Percentiles rank a stretch among this genome's conserved stretches.
These are phyloP conservation scores for Drosophila nigromelanica DNA, from an alignment of 1,140 invertebrate genomes.

Conservation along the genomic window DNA sequence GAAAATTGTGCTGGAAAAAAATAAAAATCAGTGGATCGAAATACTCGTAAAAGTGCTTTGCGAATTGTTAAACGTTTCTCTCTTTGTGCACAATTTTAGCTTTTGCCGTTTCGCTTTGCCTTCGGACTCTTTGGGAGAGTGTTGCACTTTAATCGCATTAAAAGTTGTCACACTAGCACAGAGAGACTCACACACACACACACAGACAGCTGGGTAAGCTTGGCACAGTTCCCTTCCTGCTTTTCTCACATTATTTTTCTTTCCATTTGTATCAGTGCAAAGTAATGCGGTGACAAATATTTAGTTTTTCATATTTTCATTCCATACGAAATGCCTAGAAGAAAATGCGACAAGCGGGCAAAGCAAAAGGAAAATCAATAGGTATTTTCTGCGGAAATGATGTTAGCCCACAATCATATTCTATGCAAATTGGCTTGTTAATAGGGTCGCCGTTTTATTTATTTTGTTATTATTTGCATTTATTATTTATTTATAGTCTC, in stretches of 20 bases:
- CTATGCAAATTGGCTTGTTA: slow-evolving; percentile 36
- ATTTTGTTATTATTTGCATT: background rate
- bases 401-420: slow-evolving; percentile 17
- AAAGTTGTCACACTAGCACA: slow-evolving; percentile 72
- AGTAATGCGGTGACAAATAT: slow-evolving; percentile 60
- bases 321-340: slow-evolving; percentile 15
- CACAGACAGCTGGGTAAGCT: slow-evolving; percentile 16
- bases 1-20: slow-evolving; percentile 19
- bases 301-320: slow-evolving; percentile 62
- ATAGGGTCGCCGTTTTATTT: slow-evolving; percentile 9
- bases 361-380: slow-evolving; percentile 63
- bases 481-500: slow-evolving; percentile 9
- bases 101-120: slow-evolving; percentile 28
- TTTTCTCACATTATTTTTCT: slow-evolving; percentile 1
- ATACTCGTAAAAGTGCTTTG: slow-evolving; percentile 8
- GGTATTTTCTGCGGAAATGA: slow-evolving; percentile 35
- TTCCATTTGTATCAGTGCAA: slow-evolving; percentile 43
- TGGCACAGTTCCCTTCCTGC: slow-evolving; percentile 58
- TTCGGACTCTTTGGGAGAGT: slow-evolving; percentile 52
- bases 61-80: slow-evolving; percentile 29
- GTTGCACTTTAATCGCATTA: slow-evolving; percentile 82
- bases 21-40: background rate
- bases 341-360: slow-evolving; percentile 23
- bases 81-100: slow-evolving; percentile 21
- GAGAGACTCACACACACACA: slow-evolving; percentile 12